phyloP scores from a whole-genome alignment of 1,140 invertebrate species.

The Charaxes varanes region DNA sequence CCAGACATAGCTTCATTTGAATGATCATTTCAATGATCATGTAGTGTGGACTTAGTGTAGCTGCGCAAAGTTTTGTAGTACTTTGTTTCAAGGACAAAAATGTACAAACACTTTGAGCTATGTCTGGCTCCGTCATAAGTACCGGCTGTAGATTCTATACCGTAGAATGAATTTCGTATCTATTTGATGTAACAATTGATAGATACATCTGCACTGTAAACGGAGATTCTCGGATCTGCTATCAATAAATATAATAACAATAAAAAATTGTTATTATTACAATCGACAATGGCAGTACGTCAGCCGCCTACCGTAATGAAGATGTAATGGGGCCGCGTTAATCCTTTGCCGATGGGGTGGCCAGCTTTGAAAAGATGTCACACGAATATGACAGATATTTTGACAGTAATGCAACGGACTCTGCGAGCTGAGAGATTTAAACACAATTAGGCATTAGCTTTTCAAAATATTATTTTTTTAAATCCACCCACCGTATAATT shows the following conservation, averaged over 20 bases:
- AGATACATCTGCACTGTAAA: constrained; percentile 45
- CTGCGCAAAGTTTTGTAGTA: too few species aligned
- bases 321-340: constrained; percentile 67
- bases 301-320: constrained; percentile 71
- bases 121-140: too few species aligned
- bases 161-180: not conserved
- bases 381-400: constrained; percentile 71
- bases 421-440: constrained; percentile 30
- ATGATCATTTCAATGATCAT: too few species aligned
- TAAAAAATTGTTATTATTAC: constrained; percentile 50
- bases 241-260: constrained; percentile 57
- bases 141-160: too few species aligned
- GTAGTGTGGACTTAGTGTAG: too few species aligned
- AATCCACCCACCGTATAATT: too few species aligned
- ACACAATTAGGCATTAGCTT: constrained; percentile 44
- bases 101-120: too few species aligned
- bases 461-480: too few species aligned
- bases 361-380: constrained; percentile 65
- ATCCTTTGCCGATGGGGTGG: constrained; percentile 67
- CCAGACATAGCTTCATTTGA: too few species aligned
- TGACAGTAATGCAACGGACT: constrained; percentile 69
- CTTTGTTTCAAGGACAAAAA: too few species aligned
- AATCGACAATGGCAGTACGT: constrained; percentile 41
- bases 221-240: constrained; percentile 43
- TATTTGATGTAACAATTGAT: constrained; percentile 3